phyloP scores from a whole-genome alignment of 2,888 invertebrate genomes.

The Xylota sylvarum region DNA sequence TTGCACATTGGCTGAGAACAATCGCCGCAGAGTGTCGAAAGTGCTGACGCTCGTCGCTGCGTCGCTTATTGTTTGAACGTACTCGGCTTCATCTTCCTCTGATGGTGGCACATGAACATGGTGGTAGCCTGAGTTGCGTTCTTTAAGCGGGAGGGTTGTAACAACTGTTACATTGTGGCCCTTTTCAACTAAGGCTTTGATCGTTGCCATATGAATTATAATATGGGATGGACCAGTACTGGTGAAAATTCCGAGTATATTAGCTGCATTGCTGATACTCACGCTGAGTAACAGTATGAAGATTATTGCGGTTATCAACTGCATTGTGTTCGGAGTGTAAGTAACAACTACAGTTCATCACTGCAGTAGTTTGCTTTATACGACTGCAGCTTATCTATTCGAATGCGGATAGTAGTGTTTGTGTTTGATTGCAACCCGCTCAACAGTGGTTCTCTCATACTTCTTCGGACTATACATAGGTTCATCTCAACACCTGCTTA shows the following conservation, averaged over 20 bases:
- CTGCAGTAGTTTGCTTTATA: conserved; percentile 3
- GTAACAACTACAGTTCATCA: background rate
- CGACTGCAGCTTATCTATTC: background rate
- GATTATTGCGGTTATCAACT: background rate
- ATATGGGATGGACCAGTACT: conserved; percentile 83
- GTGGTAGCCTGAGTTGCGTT: conserved; percentile 80
- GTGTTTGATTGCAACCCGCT: background rate
- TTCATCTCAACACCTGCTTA: background rate
- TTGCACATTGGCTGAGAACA: conserved; percentile 35
- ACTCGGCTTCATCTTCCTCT: conserved; percentile 22
- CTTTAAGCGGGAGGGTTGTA: conserved; percentile 79
- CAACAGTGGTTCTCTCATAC: background rate
- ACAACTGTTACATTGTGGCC: conserved; percentile 84
- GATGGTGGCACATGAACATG: conserved; percentile 59
- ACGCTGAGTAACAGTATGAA: background rate
- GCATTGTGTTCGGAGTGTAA: conserved; percentile 2
- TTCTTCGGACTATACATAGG: background rate
- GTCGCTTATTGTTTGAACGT: background rate
- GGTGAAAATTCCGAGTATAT: conserved; percentile 83
- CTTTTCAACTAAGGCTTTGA: conserved; percentile 81
- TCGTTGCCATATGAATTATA: conserved; percentile 82
- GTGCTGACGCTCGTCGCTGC: conserved; percentile 17
- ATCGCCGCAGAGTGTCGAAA: conserved; percentile 47
- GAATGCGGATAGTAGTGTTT: background rate
- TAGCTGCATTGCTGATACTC: conserved; percentile 75